Evolutionary conservation across 2,888 invertebrate genomes (phyloP).

Genomic region (Cataglyphis livida): DNA sequence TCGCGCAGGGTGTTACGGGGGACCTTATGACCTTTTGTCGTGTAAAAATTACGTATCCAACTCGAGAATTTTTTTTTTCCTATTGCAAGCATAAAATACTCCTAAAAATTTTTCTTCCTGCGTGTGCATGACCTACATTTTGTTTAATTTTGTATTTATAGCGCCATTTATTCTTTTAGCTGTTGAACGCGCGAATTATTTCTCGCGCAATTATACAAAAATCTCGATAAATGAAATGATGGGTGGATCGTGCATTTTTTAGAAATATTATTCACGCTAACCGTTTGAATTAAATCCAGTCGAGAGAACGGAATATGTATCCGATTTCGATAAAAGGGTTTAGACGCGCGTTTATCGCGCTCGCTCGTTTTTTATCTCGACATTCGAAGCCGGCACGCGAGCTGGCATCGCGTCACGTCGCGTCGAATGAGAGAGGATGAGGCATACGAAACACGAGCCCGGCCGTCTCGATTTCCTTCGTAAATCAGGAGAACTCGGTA

Average conservation of each 20-base stretch:
- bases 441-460: conserved; percentile 67
- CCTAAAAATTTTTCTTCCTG: background rate
- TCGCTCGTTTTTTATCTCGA: conserved; percentile 13
- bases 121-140: background rate
- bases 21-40: background rate
- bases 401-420: conserved; percentile 49
- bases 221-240: background rate
- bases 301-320: background rate
- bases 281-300: background rate
- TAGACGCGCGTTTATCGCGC: background rate
- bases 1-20: background rate
- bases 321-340: conserved; percentile 20
- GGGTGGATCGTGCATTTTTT: background rate
- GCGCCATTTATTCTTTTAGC: background rate
- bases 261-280: background rate
- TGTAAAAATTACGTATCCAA: background rate
- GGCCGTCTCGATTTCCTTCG: conserved; percentile 73
- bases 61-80: conserved; percentile 10
- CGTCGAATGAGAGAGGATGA: conserved; percentile 52
- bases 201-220: background rate
- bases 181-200: background rate
- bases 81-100: background rate
- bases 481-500: conserved; percentile 75
- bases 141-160: background rate
- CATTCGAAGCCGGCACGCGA: conserved; percentile 63